These are phyloP conservation scores for Liparis tanakae DNA, from an alignment of 2,797 vertebrate genomes.

Conservation along the genomic window DNA sequence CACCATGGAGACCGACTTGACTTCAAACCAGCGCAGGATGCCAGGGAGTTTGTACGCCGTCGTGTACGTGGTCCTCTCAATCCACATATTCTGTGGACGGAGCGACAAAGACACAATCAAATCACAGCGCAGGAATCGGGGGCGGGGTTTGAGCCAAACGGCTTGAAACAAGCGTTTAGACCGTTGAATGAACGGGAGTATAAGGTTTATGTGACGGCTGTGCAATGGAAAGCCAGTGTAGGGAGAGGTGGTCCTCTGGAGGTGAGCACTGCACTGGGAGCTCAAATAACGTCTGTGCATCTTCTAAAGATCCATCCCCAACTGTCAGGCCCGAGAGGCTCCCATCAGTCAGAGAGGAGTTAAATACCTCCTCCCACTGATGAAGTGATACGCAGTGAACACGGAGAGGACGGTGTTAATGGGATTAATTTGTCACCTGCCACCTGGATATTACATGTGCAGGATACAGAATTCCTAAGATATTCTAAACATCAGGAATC, in stretches of 20 bases:
- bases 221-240: slow-evolving; percentile 24
- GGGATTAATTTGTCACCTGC: slow-evolving; percentile 33
- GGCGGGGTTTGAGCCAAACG: background rate
- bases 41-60: slow-evolving; percentile 86
- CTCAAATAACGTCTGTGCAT: background rate
- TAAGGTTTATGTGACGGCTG: slow-evolving; percentile 31
- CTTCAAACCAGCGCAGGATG: slow-evolving; percentile 88
- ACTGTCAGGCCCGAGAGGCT: slow-evolving; percentile 28
- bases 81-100: slow-evolving; percentile 85
- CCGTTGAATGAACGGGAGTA: slow-evolving; percentile 1
- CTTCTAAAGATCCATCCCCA: slow-evolving; percentile 22
- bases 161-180: background rate
- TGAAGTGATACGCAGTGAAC: slow-evolving; percentile 25
- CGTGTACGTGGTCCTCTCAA: slow-evolving; percentile 84
- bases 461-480: slow-evolving; percentile 11
- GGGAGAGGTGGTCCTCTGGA: slow-evolving; percentile 9
- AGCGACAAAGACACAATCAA: slow-evolving; percentile 21
- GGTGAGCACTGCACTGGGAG: background rate
- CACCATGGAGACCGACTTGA: slow-evolving; percentile 81
- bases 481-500: slow-evolving; percentile 6
- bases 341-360: slow-evolving; percentile 33
- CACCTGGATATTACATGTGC: slow-evolving; percentile 23
- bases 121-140: background rate
- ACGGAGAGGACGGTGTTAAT: slow-evolving; percentile 8
- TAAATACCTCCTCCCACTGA: slow-evolving; percentile 45